Evolutionary conservation across 2,888 invertebrate genomes (phyloP), one percentile per base, ranked within the genome.

Genomic region (Acheta domesticus): DNA sequence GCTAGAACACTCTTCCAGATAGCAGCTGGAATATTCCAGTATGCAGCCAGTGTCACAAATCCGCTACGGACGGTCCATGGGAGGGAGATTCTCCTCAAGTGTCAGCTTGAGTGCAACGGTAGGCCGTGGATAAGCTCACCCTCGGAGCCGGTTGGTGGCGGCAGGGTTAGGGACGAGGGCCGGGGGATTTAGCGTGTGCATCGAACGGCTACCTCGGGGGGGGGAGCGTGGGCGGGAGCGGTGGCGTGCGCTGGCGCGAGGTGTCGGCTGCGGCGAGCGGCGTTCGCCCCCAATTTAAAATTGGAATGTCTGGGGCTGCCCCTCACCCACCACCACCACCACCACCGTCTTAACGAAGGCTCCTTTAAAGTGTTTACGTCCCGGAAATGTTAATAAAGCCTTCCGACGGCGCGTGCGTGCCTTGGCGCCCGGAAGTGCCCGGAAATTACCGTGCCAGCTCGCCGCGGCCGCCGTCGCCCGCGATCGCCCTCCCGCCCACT

Each of bases 341-440:
- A 62, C 16, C 62, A 11, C 16, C n/a, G 62, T n/a, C 62, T 62
- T 62, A 62, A 62, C 62, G 62, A 62, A 62, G 62, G 62, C 62
- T n/a, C 62, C 62, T 62, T 62, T 62, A 62, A 62, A 62, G 62
- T 62, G 62, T 62, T 62, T 62, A 62, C 62, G 62, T 62, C 62
- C 62, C 62, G 62, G 62, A 62, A 62, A 62, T 62, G 62, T 62
- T 62, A 62, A 62, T 62, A 62, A 62, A 62, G 62, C 62, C 62
- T 62, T 62, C 62, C 62, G 62, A 11, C 62, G 62, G 62, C 62
- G 62, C 14, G 62, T 62, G 62, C 62, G 62, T 62, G 62, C 62
- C 16, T n/a, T 1, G 62, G 4, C 8, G n/a, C n/a, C 16, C 62
- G 62, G 62, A 62, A 62, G 62, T 14, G 62, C 16, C 62, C 62